Evolutionary conservation across 2,113 vertebrate species (phyloP), one percentile per base, ranked within the genome.

Genomic region (Lycaon pictus): DNA sequence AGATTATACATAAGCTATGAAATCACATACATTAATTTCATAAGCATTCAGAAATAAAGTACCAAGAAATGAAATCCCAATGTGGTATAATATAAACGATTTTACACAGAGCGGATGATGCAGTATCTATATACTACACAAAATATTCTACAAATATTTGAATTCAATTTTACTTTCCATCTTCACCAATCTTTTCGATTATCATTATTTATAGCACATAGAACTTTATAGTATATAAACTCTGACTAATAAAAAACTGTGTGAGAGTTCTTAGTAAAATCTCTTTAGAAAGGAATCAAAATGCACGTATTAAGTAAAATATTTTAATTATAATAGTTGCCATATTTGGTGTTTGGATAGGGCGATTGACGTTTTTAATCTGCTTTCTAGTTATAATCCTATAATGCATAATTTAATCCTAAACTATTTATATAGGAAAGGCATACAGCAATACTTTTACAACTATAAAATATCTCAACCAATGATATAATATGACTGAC

Each of bases 251-350:
- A 9, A 71, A 25, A 85, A 84, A 16, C n/a, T n/a, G n/a, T n/a
- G 2, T n/a, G 19, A 95, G 23, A 32, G 4, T 7, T 90, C 62
- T 53, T 72, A 63, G 43, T 5, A 88, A 81, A 96, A 53, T 51
- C 0, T 72, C 32, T 86, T 82, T 65, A 82, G 16, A 32, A 53
- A 51, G 48, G 19, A 83, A 95, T 80, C 0, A 79, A 88, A 90
- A 71, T 90, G 53, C 23, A 76, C 0, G 10, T 93, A 72, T 19
- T 83, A 88, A 76, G 32, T 90, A 91, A 97, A 94, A 77, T 56
- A 77, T 32, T 92, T 94, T 62, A 58, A 35, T 60, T 74, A 86
- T 29, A 82, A 15, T 71, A 43, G 25, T 10, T 80, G 83, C 4
- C 16, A n/a, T 71, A 35, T 56, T 79, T 89, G 20, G 9, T 84